A percentile compares a stretch with the other conserved stretches of the same genome.
Evolutionary conservation across 2,888 invertebrate species (phyloP).

Genomic region (Cataglyphis cursor): DNA sequence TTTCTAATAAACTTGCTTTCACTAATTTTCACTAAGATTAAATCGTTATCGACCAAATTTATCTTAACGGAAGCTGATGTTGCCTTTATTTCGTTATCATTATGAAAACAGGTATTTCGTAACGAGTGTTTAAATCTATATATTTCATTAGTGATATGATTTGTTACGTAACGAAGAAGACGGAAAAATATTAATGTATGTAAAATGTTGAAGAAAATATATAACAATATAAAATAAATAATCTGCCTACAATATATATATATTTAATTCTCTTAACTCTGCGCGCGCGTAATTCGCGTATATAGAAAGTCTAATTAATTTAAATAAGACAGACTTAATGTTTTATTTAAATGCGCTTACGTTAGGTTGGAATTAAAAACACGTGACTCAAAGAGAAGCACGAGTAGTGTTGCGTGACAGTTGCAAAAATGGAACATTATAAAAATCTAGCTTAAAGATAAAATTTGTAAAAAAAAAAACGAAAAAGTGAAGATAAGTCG

Average conservation of each 20-base stretch:
- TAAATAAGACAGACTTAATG: background rate
- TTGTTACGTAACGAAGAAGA: background rate
- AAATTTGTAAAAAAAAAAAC: background rate
- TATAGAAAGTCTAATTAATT: background rate
- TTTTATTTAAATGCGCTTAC: background rate
- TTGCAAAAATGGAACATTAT: background rate
- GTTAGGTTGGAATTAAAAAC: background rate
- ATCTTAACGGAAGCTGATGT: background rate
- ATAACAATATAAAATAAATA: background rate
- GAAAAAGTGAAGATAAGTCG: background rate
- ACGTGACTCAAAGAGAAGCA: background rate
- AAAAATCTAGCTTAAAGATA: background rate
- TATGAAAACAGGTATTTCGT: background rate
- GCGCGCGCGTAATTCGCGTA: background rate
- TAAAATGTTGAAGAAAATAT: background rate
- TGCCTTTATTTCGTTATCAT: background rate
- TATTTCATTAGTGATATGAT: background rate
- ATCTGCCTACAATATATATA: too few species aligned
- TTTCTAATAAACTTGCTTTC: background rate
- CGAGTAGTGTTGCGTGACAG: background rate
- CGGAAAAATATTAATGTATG: background rate
- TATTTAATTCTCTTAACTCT: background rate
- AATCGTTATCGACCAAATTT: background rate
- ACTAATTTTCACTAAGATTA: background rate
- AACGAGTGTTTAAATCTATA: background rate